These are phyloP conservation scores for Anarhynchus alexandrinus DNA, from an alignment of 2,113 vertebrate genomes.

Conservation along the genomic window DNA sequence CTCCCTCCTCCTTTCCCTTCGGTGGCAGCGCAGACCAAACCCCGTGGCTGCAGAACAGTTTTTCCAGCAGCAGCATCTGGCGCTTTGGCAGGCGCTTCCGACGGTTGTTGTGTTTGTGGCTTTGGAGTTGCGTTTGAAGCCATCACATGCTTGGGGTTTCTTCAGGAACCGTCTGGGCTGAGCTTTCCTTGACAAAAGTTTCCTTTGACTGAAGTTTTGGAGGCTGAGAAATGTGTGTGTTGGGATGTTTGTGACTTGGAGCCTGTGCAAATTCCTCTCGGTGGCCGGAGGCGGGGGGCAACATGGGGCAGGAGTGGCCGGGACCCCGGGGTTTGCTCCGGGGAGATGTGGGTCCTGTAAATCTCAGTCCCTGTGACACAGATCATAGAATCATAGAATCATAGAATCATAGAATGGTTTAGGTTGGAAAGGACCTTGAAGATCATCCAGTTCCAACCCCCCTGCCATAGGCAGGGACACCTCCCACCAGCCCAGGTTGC, in stretches of 20 bases:
- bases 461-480: too few species aligned
- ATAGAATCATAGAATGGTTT: too few species aligned
- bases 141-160: conserved; percentile 50
- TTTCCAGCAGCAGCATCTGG: conserved; percentile 67
- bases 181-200: conserved; percentile 46
- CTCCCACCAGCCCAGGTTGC: too few species aligned
- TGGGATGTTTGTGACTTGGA: background rate
- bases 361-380: background rate
- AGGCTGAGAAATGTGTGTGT: background rate
- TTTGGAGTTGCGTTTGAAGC: conserved; percentile 55
- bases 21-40: background rate
- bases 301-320: background rate
- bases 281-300: background rate
- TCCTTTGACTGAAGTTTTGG: conserved; percentile 28
- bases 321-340: background rate
- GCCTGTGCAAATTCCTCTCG: background rate
- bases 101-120: conserved; percentile 62
- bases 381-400: too few species aligned
- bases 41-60: background rate
- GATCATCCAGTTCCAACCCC: too few species aligned
- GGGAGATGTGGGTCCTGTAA: background rate
- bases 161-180: conserved; percentile 55
- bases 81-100: conserved; percentile 27
- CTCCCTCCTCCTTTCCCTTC: background rate
- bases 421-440: too few species aligned